Evolutionary conservation across 2,888 invertebrate genomes (phyloP).

Genomic region (Macrosoma leucophasiata): DNA sequence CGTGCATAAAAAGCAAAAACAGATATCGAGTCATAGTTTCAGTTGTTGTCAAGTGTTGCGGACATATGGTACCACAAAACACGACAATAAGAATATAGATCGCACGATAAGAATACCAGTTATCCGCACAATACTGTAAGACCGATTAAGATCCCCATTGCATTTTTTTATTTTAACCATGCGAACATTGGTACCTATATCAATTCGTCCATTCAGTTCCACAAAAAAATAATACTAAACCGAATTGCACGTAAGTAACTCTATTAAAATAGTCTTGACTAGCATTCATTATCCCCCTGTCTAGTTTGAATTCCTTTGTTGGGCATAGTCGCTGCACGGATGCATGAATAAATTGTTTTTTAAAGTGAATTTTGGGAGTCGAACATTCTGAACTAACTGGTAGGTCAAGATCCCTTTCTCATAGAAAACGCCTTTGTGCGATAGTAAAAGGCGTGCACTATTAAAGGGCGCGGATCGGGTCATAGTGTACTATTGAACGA

Average conservation of each 20-base stretch:
- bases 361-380: constrained; percentile 50
- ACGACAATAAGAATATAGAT: too few species aligned
- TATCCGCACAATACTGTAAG: too few species aligned
- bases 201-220: constrained; percentile 40
- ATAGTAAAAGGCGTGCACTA: constrained; percentile 69
- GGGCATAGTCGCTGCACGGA: constrained; percentile 59
- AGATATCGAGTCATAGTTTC: too few species aligned
- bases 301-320: constrained; percentile 74
- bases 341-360: constrained; percentile 73
- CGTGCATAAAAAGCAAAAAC: too few species aligned
- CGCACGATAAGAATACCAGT: too few species aligned
- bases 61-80: too few species aligned
- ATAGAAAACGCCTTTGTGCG: constrained; percentile 67
- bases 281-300: constrained; percentile 72
- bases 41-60: too few species aligned
- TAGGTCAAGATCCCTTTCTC: constrained; percentile 75
- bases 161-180: too few species aligned
- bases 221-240: constrained; percentile 46
- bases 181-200: constrained; percentile 27
- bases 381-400: constrained; percentile 68
- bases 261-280: constrained; percentile 67
- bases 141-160: too few species aligned
- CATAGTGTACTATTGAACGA: constrained; percentile 14
- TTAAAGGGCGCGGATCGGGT: constrained; percentile 64
- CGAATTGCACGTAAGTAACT: constrained; percentile 67